Base-by-base conservation (phyloP, 1,140 invertebrate genomes). In the Drosophila triauraria region DNA sequence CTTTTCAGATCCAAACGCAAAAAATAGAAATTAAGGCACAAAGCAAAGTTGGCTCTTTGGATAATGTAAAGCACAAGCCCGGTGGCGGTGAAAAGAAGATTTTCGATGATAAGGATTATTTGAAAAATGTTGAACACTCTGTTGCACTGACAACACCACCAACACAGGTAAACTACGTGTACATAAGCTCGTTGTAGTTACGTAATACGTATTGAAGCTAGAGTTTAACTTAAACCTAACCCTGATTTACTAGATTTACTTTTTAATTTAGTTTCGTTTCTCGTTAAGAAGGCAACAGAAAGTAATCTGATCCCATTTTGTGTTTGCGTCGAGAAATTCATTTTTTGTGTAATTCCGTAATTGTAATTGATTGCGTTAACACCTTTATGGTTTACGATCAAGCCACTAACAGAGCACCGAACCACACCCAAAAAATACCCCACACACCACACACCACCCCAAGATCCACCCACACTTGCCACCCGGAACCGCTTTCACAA, bases 61-160 rank as follows among this genome's bases (percentile, higher is more conserved):
- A 98, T 92, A 99, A 99, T 93, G 95, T 98, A 62, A 97, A 98
- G 92, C 96, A 99, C 94, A 97, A 95, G 93, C 97, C 98, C 48
- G 97, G 98, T 62, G 98, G 98, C 59, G 98, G 98, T 42, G 97
- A 97, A 60, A 96, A 97, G 93, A 97, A 97, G 94, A 98, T 98
- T 91, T 99, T 98, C 93, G 97, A 98, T 92, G 97, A 98, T 94
- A 98, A 97, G 93, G 97, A 97, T 69, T 99, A 99, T 94, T 95
- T 98, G 84, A 96, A 96, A 93, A 93, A 93, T 93, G 78, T 93
- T 92, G 92, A 93, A 63, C 92, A 93, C 85, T 87, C 87, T 72
- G 85, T 91, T 91, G 84, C 92, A 87, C 90, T 92, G 80, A 91
- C 92, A 80, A 91, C 90, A 83, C 92, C 91, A 84, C 90, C 92